Evolutionary conservation across 2,113 vertebrate species (phyloP).

Genomic region (Microcebus lehilahytsara): DNA sequence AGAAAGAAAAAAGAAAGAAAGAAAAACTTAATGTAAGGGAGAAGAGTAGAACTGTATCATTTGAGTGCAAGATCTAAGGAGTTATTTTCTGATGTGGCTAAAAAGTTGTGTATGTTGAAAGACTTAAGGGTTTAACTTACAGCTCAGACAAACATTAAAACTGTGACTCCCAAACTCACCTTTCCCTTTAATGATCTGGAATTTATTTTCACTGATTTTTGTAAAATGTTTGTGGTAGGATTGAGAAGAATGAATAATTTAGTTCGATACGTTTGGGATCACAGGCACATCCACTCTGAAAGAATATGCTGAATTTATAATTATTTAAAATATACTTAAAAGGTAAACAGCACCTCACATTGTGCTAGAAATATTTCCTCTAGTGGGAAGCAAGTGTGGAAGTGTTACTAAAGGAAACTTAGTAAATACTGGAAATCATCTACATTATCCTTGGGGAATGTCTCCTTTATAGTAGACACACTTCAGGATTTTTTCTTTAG

Average conservation of each 20-base stretch:
- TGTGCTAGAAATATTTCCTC: neutral
- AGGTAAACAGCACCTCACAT: slow-evolving; percentile 42
- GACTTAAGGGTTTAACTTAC: slow-evolving; percentile 48
- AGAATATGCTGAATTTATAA: slow-evolving; percentile 64
- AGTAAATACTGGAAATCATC: slow-evolving; percentile 1
- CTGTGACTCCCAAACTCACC: slow-evolving; percentile 11
- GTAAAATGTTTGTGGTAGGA: slow-evolving; percentile 68
- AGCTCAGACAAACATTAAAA: slow-evolving; percentile 22
- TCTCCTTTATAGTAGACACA: slow-evolving; percentile 25
- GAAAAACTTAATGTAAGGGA: neutral
- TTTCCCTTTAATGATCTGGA: slow-evolving; percentile 59
- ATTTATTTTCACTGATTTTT: slow-evolving; percentile 69
- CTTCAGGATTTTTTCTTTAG: slow-evolving; percentile 46
- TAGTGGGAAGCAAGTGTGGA: slow-evolving; percentile 12
- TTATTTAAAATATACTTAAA: slow-evolving; percentile 62
- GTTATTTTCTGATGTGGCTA: slow-evolving; percentile 2
- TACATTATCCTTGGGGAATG: neutral
- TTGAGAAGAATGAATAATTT: slow-evolving; percentile 65
- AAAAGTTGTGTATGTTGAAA: slow-evolving; percentile 40
- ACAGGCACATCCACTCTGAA: slow-evolving; percentile 60
- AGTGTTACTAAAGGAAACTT: neutral
- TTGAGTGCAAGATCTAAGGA: neutral
- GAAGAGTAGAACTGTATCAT: slow-evolving; percentile 57
- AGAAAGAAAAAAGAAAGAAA: slow-evolving; percentile 36
- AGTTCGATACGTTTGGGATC: slow-evolving; percentile 59